Evolutionary conservation across 2,888 invertebrate species (phyloP).

Genomic region (Acholoe squamosa): DNA sequence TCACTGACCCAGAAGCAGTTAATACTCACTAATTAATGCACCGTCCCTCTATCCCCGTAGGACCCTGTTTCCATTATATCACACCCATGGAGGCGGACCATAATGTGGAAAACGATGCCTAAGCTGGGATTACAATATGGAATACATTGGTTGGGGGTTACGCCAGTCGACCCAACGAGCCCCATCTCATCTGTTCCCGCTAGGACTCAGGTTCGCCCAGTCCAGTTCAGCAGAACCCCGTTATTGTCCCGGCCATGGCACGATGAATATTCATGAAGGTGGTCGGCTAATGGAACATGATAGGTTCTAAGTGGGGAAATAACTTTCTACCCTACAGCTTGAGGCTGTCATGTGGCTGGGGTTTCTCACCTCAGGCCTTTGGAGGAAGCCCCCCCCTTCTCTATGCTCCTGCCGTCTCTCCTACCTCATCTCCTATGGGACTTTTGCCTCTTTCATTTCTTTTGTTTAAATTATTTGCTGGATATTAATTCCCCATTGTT

Average conservation of each 20-base stretch:
- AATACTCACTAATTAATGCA: constrained; percentile 44
- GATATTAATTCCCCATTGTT: constrained; percentile 32
- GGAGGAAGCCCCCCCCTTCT: background rate
- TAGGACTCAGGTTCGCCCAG: background rate
- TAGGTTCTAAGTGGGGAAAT: constrained; percentile 30
- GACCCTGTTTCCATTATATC: constrained; percentile 8
- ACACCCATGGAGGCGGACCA: background rate
- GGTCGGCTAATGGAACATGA: constrained; percentile 45
- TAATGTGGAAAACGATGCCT: constrained; percentile 17
- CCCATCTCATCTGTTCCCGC: background rate
- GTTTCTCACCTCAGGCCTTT: constrained; percentile 1
- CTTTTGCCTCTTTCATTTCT: background rate
- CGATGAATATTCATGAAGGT: background rate
- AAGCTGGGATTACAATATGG: constrained; percentile 27
- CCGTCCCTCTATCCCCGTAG: background rate
- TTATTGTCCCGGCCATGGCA: background rate
- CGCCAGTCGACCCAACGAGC: background rate
- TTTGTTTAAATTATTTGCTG: background rate
- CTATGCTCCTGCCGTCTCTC: background rate
- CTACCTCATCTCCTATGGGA: background rate
- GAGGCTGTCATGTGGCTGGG: background rate
- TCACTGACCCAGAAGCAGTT: constrained; percentile 18
- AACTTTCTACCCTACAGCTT: constrained; percentile 27
- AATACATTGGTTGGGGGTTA: background rate
- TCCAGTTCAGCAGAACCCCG: background rate